Evolutionary conservation across 2,797 vertebrate genomes (phyloP).

Genomic region (Rhodeus uyekii): DNA sequence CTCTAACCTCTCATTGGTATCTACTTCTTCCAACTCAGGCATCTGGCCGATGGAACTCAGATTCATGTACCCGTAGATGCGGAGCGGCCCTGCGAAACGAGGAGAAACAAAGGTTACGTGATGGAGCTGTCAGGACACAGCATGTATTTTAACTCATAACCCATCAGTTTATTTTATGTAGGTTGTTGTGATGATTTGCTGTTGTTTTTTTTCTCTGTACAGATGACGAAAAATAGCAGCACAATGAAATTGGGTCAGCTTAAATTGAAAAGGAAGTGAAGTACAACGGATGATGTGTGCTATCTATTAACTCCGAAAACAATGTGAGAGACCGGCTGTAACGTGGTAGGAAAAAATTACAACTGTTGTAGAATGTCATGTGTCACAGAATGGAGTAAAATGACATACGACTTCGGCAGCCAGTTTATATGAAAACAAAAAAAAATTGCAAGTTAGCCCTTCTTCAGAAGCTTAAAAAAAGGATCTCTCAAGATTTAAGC

Average conservation of each 20-base stretch:
- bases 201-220: neutral
- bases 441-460: neutral
- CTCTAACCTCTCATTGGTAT: conserved; percentile 64
- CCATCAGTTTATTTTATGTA: neutral
- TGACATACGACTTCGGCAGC: neutral
- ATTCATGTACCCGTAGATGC: conserved; percentile 66
- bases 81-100: conserved; percentile 58
- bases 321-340: conserved; percentile 7
- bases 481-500: neutral
- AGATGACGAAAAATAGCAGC: conserved; percentile 1
- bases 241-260: neutral
- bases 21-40: conserved; percentile 67
- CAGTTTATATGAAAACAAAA: neutral
- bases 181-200: conserved; percentile 16
- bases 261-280: conserved; percentile 15
- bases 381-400: conserved; percentile 1
- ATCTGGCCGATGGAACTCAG: conserved; percentile 59
- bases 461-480: neutral
- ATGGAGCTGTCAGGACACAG: conserved; percentile 2
- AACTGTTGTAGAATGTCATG: conserved; percentile 29
- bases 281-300: conserved; percentile 17
- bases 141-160: conserved; percentile 5
- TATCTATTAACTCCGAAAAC: conserved; percentile 22
- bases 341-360: neutral
- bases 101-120: conserved; percentile 45